These are phyloP conservation scores for Chionodraco myersi DNA, from an alignment of 2,113 vertebrate genomes.

Conservation along the genomic window DNA sequence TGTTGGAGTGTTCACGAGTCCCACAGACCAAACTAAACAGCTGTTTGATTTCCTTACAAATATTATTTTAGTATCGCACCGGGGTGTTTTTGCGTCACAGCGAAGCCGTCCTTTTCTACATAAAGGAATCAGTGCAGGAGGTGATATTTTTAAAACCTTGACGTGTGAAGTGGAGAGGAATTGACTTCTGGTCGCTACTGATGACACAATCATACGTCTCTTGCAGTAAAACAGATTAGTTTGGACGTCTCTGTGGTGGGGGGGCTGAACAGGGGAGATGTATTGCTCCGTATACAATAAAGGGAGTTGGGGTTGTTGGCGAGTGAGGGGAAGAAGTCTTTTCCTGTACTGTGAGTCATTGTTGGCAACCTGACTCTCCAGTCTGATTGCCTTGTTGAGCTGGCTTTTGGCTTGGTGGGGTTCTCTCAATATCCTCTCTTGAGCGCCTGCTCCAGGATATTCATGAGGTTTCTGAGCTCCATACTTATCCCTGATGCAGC, in stretches of 20 bases:
- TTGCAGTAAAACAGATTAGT: not conserved
- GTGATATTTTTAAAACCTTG: slow-evolving; percentile 5
- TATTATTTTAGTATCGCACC: slow-evolving; percentile 9
- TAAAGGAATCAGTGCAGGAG: not conserved
- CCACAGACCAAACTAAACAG: not conserved
- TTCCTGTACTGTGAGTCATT: slow-evolving; percentile 73
- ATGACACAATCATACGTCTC: slow-evolving; percentile 30
- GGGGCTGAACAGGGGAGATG: slow-evolving; percentile 26
- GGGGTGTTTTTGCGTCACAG: slow-evolving; percentile 1
- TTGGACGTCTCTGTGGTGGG: not conserved
- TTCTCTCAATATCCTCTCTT: slow-evolving; percentile 56
- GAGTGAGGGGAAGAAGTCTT: slow-evolving; percentile 56
- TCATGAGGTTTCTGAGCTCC: slow-evolving; percentile 48
- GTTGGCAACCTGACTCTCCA: slow-evolving; percentile 68
- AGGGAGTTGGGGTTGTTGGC: slow-evolving; percentile 49
- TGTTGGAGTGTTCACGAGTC: not conserved
- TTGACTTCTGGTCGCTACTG: not conserved
- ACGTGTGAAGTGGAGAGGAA: slow-evolving; percentile 3
- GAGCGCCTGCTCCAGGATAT: slow-evolving; percentile 54
- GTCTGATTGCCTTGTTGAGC: slow-evolving; percentile 73
- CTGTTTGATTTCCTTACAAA: slow-evolving; percentile 21
- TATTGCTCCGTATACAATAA: slow-evolving; percentile 43
- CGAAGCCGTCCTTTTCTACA: not conserved
- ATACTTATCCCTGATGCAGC: slow-evolving; percentile 25
- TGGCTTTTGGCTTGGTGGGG: slow-evolving; percentile 62